These are phyloP conservation scores for Ailurus styani DNA, from an alignment of 2,113 vertebrate species.

Conservation along the genomic window DNA sequence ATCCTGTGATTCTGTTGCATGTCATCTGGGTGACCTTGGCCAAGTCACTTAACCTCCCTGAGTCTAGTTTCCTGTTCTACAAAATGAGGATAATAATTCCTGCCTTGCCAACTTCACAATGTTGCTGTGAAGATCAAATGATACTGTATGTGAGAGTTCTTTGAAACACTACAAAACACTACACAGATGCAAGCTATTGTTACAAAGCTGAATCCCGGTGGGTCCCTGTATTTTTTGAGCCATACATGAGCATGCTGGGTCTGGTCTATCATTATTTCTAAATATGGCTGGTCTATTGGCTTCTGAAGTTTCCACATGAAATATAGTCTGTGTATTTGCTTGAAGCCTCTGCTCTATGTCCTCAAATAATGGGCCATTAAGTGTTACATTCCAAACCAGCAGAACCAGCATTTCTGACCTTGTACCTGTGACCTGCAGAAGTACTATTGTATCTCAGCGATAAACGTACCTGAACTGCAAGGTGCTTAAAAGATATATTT, in stretches of 20 bases:
- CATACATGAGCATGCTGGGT: conserved; percentile 58
- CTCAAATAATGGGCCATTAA: conserved; percentile 72
- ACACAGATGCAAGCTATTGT: conserved; percentile 64
- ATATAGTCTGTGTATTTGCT: conserved; percentile 43
- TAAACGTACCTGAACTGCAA: conserved; percentile 71
- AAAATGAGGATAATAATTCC: conserved; percentile 62
- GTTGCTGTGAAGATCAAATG: conserved; percentile 66
- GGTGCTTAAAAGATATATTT: conserved; percentile 77
- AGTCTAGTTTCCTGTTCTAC: conserved; percentile 51
- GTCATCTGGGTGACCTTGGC: conserved; percentile 61
- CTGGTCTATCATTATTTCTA: conserved; percentile 72
- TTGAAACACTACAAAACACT: conserved; percentile 69
- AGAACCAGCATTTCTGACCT: conserved; percentile 67
- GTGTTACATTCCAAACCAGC: conserved; percentile 54
- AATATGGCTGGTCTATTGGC: conserved; percentile 62
- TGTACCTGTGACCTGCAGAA: conserved; percentile 69
- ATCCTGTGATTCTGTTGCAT: conserved; percentile 28
- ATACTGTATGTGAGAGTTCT: conserved; percentile 56
- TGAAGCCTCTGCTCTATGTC: conserved; percentile 51
- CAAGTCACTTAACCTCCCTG: conserved; percentile 70
- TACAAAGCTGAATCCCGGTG: conserved; percentile 57
- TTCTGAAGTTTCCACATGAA: conserved; percentile 75
- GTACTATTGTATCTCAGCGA: conserved; percentile 75
- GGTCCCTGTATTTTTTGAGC: conserved; percentile 59
- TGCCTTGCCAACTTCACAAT: conserved; percentile 55